Evolutionary conservation across 2,888 invertebrate species (phyloP), one percentile per base, ranked within the genome.

Genomic region (Theodoxus fluviatilis): DNA sequence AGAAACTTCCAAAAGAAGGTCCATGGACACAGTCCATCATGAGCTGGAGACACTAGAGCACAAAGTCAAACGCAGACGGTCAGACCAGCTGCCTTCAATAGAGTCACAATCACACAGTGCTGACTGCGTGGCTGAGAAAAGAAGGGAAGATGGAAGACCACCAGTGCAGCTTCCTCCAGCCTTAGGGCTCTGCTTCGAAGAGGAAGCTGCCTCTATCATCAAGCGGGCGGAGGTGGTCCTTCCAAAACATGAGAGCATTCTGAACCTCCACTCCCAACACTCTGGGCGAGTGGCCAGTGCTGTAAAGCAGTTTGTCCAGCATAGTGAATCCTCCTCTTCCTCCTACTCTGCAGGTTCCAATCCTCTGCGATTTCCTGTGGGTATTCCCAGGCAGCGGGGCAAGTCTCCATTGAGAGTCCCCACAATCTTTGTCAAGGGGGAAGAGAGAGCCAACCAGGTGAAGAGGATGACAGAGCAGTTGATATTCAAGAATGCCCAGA

Each of bases 351-450:
- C 70, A 73, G 28, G n/a, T n/a, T n/a, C n/a, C n/a, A 61, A 80
- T 65, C 79, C 83, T 1, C 74, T 79, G 3, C 76, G 83, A 33
- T 82, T 82, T 73, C 78, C 80, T 7, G 80, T 78, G 55, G 81
- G 81, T 49, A 76, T 75, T 1, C 72, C 78, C 1, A 71, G 80
- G 28, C 80, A 75, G 61, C 71, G 80, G 37, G 81, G 81, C 3
- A 73, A 74, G 40, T 82, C 84, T 6, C 84, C 84, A 4, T 73
- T 85, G 15, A 73, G 81, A 52, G 79, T 85, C 59, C 85, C 84
- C 47, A 77, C 79, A 9, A 76, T 81, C 35, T 82, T 84, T 69
- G 79, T 80, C 7, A 79, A 77, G 55, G 72, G 64, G 37, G 78
- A 79, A 52, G 68, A 71, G 37, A 76, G 76, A 35, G 75, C 73